Conservation (phyloP, 1,140 invertebrate species). For the Lasioglossum albipes region DNA sequence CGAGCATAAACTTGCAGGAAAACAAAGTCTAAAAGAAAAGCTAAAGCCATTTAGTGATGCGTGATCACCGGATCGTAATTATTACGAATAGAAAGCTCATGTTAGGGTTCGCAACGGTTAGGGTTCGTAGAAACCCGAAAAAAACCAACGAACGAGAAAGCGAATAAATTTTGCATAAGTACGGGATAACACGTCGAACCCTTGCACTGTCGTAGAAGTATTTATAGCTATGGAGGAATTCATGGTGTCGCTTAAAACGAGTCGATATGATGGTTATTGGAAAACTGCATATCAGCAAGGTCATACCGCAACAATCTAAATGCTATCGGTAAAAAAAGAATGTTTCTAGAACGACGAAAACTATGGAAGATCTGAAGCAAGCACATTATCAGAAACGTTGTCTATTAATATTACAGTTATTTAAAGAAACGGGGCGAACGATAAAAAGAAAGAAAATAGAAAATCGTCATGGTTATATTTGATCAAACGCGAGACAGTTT, state of each 20-base stretch:
- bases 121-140: background rate
- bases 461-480: constrained; percentile 42
- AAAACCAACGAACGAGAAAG: background rate
- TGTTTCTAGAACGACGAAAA: background rate
- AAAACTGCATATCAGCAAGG: constrained; percentile 74
- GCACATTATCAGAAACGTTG: background rate
- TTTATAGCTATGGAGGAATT: constrained; percentile 78
- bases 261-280: constrained; percentile 75
- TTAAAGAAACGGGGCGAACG: constrained; percentile 31
- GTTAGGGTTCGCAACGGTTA: background rate
- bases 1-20: constrained; percentile 27
- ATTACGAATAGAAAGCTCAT: background rate
- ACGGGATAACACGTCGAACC: constrained; percentile 16
- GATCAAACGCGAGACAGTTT: constrained; percentile 16
- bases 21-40: constrained; percentile 45
- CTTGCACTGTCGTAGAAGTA: constrained; percentile 66
- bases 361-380: background rate
- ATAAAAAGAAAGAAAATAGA: constrained; percentile 7
- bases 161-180: constrained; percentile 33
- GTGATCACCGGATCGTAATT: constrained; percentile 2
- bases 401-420: constrained; percentile 44
- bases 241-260: constrained; percentile 71
- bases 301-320: constrained; percentile 51
- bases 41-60: constrained; percentile 10
- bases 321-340: constrained; percentile 33